A percentile compares a stretch with the other conserved stretches of the same genome.
Evolutionary conservation across 2,888 invertebrate species (phyloP).

Genomic region (Netelia melanura): DNA sequence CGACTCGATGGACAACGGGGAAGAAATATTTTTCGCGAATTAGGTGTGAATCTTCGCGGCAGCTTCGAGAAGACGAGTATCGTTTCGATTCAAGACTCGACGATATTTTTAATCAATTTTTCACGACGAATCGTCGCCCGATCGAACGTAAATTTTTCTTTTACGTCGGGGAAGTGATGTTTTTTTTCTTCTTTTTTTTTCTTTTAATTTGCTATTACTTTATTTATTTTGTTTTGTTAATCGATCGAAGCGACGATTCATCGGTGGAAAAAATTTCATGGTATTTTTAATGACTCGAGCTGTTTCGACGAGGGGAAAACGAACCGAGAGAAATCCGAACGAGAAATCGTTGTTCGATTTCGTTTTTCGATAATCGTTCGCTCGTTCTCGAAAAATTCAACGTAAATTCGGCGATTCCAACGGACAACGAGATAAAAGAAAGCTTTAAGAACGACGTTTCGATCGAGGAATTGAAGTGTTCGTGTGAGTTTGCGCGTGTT

Average conservation of each 20-base stretch:
- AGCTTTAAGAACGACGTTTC: neutral
- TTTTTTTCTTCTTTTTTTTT: too few relatives aligned
- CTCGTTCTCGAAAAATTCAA: neutral
- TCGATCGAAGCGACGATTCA: slow-evolving; percentile 18
- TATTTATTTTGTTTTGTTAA: neutral
- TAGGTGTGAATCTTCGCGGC: neutral
- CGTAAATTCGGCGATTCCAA: neutral
- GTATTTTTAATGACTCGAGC: neutral
- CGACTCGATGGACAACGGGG: slow-evolving; percentile 35
- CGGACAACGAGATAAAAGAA: neutral
- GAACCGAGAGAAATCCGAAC: slow-evolving; percentile 30
- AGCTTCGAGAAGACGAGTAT: neutral
- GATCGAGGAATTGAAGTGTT: neutral
- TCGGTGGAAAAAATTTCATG: neutral
- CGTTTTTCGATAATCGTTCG: too few relatives aligned
- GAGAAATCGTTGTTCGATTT: neutral
- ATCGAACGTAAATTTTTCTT: neutral
- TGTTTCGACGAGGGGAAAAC: slow-evolving; percentile 42
- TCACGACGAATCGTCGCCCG: slow-evolving; percentile 20
- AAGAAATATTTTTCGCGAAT: slow-evolving; percentile 38
- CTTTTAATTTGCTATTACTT: neutral
- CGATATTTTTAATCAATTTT: neutral
- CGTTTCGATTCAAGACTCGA: neutral
- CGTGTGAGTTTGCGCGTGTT: slow-evolving; percentile 4
- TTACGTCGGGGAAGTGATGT: slow-evolving; percentile 37